Evolutionary conservation across 2,797 vertebrate genomes (phyloP), one percentile per base, ranked within the genome.

Genomic region (Scarus forsteni): DNA sequence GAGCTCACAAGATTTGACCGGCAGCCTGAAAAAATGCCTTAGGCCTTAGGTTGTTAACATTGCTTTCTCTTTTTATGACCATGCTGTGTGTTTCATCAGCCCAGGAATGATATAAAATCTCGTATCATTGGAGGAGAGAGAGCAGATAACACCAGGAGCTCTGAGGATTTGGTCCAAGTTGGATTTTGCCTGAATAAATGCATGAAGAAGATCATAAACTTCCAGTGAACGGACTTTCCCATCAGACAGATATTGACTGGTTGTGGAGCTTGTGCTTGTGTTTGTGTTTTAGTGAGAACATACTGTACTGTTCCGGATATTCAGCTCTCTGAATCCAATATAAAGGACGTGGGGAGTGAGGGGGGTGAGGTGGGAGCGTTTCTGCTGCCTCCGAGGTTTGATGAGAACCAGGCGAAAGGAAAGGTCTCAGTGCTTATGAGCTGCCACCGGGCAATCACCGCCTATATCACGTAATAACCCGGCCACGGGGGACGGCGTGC

Each of bases 381-480:
- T 64, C 19, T 79, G 48, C 70, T 57, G 59, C 52, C 62, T 69
- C 15, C 7, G 54, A 80, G 62, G 58, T 78, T 79, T 85, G 85
- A 87, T 81, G 85, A 79, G 77, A 83, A 70, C 38, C 61, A 70
- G 68, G 76, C 67, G 27, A 36, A 43, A 52, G 59, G 51, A 77
- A 83, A 72, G 79, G 71, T 83, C 65, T 78, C 43, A 10, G 60
- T 60, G 68, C 72, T 77, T 86, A 75, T 79, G 70, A 81, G 84
- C 80, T 16, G 40, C 80, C 67, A 85, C 48, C 40, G 73, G 68
- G 64, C 77, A 84, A 73, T 62, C 34, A 40, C 66, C 27, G 50
- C 50, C 62, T 35, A 67, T 52, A 55, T 38, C 10, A 1, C 57
- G 73, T 71, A 74, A 71, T 84, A 77, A 69, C 45, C 45, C 48